Percentiles rank a stretch among this genome's conserved stretches.
These are phyloP conservation scores for Sycobia sp. DNA, from an alignment of 1,140 invertebrate species.

Conservation along the genomic window DNA sequence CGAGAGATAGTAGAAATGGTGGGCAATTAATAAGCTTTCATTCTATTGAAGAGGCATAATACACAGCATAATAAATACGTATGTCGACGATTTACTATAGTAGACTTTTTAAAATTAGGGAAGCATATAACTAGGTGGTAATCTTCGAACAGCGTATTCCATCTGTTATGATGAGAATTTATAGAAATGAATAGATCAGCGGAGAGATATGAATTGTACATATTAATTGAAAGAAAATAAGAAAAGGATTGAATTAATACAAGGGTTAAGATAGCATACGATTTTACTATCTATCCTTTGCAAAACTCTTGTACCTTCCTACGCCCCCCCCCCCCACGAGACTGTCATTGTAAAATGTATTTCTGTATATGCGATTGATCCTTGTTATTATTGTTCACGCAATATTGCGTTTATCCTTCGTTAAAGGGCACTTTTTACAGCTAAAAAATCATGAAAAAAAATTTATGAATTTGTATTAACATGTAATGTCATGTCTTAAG, in stretches of 20 bases:
- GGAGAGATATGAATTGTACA: slow-evolving; percentile 43
- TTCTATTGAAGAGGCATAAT: slow-evolving; percentile 40
- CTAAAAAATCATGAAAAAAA: slow-evolving; percentile 24
- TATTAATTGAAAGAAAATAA: slow-evolving; percentile 38
- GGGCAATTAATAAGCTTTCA: slow-evolving; percentile 31
- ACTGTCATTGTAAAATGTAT: slow-evolving; percentile 36
- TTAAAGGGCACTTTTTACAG: slow-evolving; percentile 23
- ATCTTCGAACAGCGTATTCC: slow-evolving; percentile 33
- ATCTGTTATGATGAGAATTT: slow-evolving; percentile 26
- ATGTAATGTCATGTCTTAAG: slow-evolving; percentile 26
- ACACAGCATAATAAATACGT: slow-evolving; percentile 41
- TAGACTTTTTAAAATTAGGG: slow-evolving; percentile 36
- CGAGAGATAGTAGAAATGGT: slow-evolving; percentile 29
- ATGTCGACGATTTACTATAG: slow-evolving; percentile 35
- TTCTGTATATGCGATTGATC: slow-evolving; percentile 32
- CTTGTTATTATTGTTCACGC: slow-evolving; percentile 31
- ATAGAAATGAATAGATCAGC: slow-evolving; percentile 29
- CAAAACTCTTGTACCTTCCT: slow-evolving; percentile 30
- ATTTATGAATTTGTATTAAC: slow-evolving; percentile 33
- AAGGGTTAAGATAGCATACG: slow-evolving; percentile 26
- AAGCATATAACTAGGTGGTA: slow-evolving; percentile 32
- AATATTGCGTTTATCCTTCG: slow-evolving; percentile 25
- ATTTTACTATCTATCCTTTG: slow-evolving; percentile 32
- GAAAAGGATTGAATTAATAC: slow-evolving; percentile 26
- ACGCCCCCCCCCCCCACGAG: slow-evolving; percentile 26